phyloP scores from a whole-genome alignment of 2,113 vertebrate species.

The Ibidorhyncha struthersii region DNA sequence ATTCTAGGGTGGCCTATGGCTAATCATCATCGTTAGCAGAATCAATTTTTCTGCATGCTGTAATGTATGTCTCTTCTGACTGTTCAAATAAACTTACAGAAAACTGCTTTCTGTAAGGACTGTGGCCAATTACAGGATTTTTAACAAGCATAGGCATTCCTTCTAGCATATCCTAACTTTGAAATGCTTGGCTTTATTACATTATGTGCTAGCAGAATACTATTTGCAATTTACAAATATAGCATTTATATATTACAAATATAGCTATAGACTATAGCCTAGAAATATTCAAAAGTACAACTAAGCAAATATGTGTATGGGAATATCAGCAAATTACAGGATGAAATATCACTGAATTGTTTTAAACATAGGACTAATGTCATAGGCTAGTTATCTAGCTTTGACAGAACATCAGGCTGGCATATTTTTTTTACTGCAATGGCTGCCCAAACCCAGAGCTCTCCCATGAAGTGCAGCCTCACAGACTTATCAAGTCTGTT shows the following conservation, averaged over 20 bases:
- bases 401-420: background rate
- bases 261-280: background rate
- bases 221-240: background rate
- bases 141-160: background rate
- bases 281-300: background rate
- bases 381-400: background rate
- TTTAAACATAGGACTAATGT: background rate
- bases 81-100: background rate
- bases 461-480: background rate
- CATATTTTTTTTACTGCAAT: background rate
- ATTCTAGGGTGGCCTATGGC: background rate
- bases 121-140: background rate
- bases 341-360: background rate
- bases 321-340: background rate
- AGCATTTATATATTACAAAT: background rate
- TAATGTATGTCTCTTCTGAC: background rate
- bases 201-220: background rate
- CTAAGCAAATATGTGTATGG: rapidly evolving
- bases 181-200: background rate
- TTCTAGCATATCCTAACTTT: background rate
- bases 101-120: background rate
- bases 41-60: background rate
- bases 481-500: background rate
- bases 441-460: background rate
- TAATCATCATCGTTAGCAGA: background rate